phyloP scores from a whole-genome alignment of 1,140 invertebrate genomes.

The Cardiocondyla obscurior region DNA sequence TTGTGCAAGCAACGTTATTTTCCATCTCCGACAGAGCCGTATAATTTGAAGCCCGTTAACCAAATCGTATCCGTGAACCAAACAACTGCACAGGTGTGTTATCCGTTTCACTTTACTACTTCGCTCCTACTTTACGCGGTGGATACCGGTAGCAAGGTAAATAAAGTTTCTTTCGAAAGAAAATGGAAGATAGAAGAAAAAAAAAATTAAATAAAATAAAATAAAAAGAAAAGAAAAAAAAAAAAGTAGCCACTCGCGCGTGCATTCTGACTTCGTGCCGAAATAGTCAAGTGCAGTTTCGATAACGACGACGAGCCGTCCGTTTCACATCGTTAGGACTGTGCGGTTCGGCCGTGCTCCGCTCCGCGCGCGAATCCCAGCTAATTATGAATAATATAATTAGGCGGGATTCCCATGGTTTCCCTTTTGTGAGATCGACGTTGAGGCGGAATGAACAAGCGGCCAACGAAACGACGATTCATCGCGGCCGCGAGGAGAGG shows the following conservation, averaged over 20 bases:
- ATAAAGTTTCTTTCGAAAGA: neutral
- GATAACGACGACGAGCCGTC: slow-evolving; percentile 24
- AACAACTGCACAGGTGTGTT: slow-evolving; percentile 43
- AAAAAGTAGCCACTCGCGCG: neutral
- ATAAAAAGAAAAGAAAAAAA: neutral
- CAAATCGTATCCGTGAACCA: slow-evolving; percentile 29
- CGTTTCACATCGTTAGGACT: slow-evolving; percentile 66
- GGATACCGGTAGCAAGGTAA: slow-evolving; percentile 19
- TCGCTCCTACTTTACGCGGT: slow-evolving; percentile 10
- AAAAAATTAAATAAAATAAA: neutral
- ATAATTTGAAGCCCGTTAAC: slow-evolving; percentile 42
- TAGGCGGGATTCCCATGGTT: slow-evolving; percentile 74
- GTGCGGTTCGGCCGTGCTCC: slow-evolving; percentile 28
- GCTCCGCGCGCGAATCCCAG: slow-evolving; percentile 19
- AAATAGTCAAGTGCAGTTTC: slow-evolving; percentile 1
- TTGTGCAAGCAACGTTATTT: neutral
- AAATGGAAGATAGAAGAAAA: neutral
- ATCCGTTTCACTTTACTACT: slow-evolving; percentile 44
- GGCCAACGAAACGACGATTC: slow-evolving; percentile 29
- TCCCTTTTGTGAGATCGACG: slow-evolving; percentile 70
- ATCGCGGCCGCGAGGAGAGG: neutral
- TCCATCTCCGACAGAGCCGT: slow-evolving; percentile 15
- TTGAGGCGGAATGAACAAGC: slow-evolving; percentile 6
- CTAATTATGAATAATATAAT: slow-evolving; percentile 78
- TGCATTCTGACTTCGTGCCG: neutral